Base-by-base conservation (phyloP, 1,140 invertebrate genomes). In the Euglossa dilemma region DNA sequence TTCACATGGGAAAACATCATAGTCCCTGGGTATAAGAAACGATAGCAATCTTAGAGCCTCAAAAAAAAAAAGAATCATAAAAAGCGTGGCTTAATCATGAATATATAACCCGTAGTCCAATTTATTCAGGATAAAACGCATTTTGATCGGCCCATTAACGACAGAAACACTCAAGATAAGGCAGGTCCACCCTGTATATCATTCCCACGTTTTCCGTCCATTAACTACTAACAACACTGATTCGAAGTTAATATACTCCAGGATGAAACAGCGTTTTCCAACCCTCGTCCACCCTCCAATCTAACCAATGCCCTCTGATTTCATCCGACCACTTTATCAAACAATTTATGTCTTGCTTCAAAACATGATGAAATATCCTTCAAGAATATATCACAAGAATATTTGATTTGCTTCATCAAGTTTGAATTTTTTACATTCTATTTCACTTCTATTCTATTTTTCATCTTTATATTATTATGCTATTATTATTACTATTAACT, bases 91-190 rank as follows among this genome's bases (percentile, higher is more conserved):
- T 11, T 14, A 67, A 66, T 66, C 66, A 18, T 25, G 12, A n/a
- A 47, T 47, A 43, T 45, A 43, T 12, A n/a, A 25, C 0, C 11
- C 20, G 11, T 43, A 2, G 5, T 59, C 28, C 28, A 43, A 74
- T 57, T 74, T 57, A 43, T 57, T 25, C n/a, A 18, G 36, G 56
- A 59, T 74, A 47, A 70, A 74, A 59, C n/a, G 7, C 8, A 74
- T 74, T 59, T 43, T 45, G 36, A 59, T 45, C 56, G 36, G 12
- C n/a, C n/a, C 56, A 75, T 75, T 75, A 74, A 61, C 57, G 57
- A 25, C 16, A 36, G 4, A 61, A 47, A 47, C 43, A 18, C 54
- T 74, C 43, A 18, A 59, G 72, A 74, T 74, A 74, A 74, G 12
- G 1, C 6, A 59, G 3, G 9, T 25, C 23, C 12, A 59, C 14